phyloP scores from a whole-genome alignment of 2,113 vertebrate species.

The Neodontobutis hainanensis region DNA sequence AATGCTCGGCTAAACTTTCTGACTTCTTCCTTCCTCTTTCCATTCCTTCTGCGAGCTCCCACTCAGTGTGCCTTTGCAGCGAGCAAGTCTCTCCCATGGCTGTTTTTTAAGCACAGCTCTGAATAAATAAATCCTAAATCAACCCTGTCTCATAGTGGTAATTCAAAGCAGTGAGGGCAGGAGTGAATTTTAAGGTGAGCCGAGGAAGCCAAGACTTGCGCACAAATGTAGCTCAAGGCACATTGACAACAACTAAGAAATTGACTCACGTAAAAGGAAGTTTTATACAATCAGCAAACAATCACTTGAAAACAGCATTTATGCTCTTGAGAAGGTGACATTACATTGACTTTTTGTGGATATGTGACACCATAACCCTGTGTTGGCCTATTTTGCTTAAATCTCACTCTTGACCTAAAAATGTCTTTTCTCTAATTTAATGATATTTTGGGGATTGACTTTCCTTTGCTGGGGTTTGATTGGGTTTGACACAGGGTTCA shows the following conservation, averaged over 20 bases:
- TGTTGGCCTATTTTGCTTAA: no score
- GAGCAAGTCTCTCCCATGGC: slow-evolving; percentile 25
- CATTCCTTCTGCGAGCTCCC: slow-evolving; percentile 11
- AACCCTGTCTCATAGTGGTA: slow-evolving; percentile 34
- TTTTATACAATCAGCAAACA: slow-evolving; percentile 1
- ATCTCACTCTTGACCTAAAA: no score
- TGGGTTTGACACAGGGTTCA: no score
- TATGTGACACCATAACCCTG: no score
- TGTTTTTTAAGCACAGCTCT: slow-evolving; percentile 42
- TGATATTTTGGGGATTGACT: no score
- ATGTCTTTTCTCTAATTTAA: no score
- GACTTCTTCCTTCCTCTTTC: slow-evolving; percentile 5
- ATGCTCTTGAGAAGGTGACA: background rate
- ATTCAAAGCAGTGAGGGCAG: slow-evolving; percentile 41
- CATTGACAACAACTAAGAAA: slow-evolving; percentile 5
- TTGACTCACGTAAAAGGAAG: background rate
- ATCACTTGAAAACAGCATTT: background rate
- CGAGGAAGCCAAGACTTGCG: slow-evolving; percentile 39
- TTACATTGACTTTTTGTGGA: background rate
- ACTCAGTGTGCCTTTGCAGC: slow-evolving; percentile 24
- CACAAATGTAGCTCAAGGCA: slow-evolving; percentile 7
- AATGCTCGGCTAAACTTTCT: slow-evolving; percentile 1
- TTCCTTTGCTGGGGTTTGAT: no score
- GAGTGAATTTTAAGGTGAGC: slow-evolving; percentile 39
- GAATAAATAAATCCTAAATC: slow-evolving; percentile 52